Evolutionary conservation across 2,888 invertebrate genomes (phyloP).

Genomic region (Sarcophaga caerulescens): DNA sequence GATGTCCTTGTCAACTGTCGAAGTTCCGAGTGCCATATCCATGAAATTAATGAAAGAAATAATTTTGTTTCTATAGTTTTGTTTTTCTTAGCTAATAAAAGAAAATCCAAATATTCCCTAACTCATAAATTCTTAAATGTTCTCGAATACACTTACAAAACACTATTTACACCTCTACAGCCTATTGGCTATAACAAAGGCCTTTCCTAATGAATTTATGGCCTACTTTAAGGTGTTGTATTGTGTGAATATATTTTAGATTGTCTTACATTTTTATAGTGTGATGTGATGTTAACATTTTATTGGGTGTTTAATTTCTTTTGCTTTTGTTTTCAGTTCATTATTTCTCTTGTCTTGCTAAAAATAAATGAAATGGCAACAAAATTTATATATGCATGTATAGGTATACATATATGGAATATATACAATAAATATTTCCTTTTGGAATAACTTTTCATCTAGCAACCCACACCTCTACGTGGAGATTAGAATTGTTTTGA

Average conservation of each 20-base stretch:
- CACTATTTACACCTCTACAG: constrained; percentile 26
- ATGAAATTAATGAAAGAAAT: too few relatives aligned
- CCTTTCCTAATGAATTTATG: constrained; percentile 34
- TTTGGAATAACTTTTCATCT: constrained; percentile 42
- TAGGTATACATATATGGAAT: neutral
- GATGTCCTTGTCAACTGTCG: too few relatives aligned
- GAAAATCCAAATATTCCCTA: neutral
- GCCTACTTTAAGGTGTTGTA: constrained; percentile 40
- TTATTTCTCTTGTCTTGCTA: constrained; percentile 6
- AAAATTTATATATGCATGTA: constrained; percentile 1
- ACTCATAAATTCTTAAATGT: neutral
- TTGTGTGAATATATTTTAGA: neutral
- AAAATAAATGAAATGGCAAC: constrained; percentile 23
- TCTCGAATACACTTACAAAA: neutral
- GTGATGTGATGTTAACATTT: constrained; percentile 7
- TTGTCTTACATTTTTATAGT: constrained; percentile 7
- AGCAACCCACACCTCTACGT: neutral
- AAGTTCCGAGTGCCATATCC: too few relatives aligned
- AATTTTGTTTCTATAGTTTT: too few relatives aligned
- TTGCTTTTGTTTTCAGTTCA: neutral
- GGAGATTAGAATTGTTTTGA: neutral
- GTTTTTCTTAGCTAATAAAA: too few relatives aligned
- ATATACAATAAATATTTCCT: neutral
- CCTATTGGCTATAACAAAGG: neutral
- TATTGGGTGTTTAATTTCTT: constrained; percentile 35